These are phyloP conservation scores for Notiomystis cincta DNA, from an alignment of 2,113 vertebrate species.

Conservation along the genomic window DNA sequence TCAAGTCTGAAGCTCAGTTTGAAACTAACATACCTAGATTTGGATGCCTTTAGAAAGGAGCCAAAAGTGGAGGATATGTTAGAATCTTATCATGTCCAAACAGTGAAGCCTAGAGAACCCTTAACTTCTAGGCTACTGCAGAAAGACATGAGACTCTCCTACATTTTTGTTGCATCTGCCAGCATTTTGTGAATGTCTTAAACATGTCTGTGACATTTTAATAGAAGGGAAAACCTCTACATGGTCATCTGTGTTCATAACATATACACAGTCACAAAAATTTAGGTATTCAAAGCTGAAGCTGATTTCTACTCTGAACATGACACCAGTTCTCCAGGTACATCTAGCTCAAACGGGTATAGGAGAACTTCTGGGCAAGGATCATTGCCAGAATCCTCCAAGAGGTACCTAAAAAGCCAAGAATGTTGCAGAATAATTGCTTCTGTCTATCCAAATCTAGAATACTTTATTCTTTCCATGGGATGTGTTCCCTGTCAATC, in stretches of 20 bases:
- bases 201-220: neutral
- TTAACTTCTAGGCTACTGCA: neutral
- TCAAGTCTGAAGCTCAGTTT: neutral
- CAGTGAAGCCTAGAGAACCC: neutral
- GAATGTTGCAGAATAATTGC: neutral
- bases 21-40: neutral
- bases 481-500: neutral
- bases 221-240: neutral
- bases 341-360: neutral
- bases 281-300: neutral
- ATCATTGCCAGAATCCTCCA: neutral
- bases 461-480: neutral
- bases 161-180: neutral
- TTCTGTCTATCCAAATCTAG: neutral
- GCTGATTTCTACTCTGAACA: neutral
- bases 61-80: neutral
- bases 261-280: neutral
- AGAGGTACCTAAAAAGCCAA: neutral
- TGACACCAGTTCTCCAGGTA: neutral
- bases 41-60: neutral
- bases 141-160: neutral
- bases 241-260: neutral
- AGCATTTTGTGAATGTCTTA: neutral
- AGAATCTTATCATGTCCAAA: neutral
- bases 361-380: neutral